These are phyloP conservation scores for Oreohelix idahoensis DNA, from an alignment of 1,140 invertebrate genomes.

Conservation along the genomic window DNA sequence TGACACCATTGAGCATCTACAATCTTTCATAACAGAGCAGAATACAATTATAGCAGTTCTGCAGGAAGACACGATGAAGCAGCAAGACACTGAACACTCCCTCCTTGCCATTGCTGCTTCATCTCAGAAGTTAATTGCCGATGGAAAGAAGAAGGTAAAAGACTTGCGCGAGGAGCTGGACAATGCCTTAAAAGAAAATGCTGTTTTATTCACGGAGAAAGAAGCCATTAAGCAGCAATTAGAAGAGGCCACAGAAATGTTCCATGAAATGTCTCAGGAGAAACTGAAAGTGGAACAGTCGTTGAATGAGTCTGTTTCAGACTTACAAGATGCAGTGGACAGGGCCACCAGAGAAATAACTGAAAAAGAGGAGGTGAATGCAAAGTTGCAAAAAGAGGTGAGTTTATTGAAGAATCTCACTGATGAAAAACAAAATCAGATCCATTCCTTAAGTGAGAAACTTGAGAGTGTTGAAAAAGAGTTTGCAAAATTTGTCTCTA, in stretches of 20 bases:
- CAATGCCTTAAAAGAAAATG: not conserved
- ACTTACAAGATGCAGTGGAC: too few relatives aligned
- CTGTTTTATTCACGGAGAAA: conserved; percentile 4
- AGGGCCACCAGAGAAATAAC: not conserved
- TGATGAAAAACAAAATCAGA: not conserved
- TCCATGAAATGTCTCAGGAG: conserved; percentile 27
- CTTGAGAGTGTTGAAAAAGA: conserved; percentile 8
- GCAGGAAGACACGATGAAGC: conserved; percentile 36
- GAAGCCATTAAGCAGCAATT: not conserved
- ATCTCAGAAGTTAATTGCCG: conserved; percentile 10
- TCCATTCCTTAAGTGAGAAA: not conserved
- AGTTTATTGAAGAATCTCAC: conserved; percentile 15
- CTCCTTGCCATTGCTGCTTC: conserved; percentile 24
- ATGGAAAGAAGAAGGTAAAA: conserved; percentile 15
- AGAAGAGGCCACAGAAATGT: conserved; percentile 22
- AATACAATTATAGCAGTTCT: conserved; percentile 29
- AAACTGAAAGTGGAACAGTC: conserved; percentile 24
- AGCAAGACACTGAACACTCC: conserved; percentile 36
- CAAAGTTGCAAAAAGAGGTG: conserved; percentile 33
- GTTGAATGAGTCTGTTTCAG: not conserved
- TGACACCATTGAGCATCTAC: conserved; percentile 19
- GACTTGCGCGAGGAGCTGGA: conserved; percentile 25
- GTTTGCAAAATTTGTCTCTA: not conserved
- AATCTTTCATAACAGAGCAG: conserved; percentile 36
- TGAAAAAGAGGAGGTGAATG: conserved; percentile 21